Percentiles rank a stretch among this genome's conserved stretches.
Evolutionary conservation across 2,113 vertebrate species (phyloP).

Genomic region (Entelurus aequoreus): DNA sequence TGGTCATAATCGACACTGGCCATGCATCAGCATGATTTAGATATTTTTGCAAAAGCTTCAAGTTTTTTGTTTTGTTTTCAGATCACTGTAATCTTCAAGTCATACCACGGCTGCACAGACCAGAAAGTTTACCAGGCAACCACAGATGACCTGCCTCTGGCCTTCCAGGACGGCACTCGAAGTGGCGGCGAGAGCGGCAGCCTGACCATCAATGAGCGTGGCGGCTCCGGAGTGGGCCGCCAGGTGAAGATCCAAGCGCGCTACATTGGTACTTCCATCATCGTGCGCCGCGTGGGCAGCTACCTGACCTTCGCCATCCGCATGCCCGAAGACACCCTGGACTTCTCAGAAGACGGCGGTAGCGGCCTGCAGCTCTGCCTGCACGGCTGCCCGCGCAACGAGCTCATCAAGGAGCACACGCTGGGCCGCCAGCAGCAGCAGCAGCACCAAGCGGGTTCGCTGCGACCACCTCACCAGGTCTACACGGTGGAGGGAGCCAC

Average conservation of each 20-base stretch:
- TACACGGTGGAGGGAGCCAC: constrained; percentile 76
- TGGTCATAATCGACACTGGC: constrained; percentile 40
- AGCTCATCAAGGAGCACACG: constrained; percentile 79
- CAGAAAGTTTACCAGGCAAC: constrained; percentile 82
- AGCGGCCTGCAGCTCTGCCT: constrained; percentile 76
- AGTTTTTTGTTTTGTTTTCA: constrained; percentile 28
- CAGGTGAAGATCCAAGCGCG: constrained; percentile 77
- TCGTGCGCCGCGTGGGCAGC: constrained; percentile 75
- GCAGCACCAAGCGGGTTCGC: constrained; percentile 45
- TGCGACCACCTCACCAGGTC: constrained; percentile 54
- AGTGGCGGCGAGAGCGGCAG: constrained; percentile 69
- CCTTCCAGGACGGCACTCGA: constrained; percentile 77
- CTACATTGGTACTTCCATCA: constrained; percentile 76
- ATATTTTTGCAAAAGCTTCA: background rate
- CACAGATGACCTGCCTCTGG: constrained; percentile 73
- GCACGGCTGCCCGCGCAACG: constrained; percentile 76
- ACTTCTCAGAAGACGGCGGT: constrained; percentile 64
- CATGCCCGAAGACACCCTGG: constrained; percentile 73
- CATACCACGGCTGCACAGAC: constrained; percentile 74
- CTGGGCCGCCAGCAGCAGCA: constrained; percentile 63
- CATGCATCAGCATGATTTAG: too few relatives aligned
- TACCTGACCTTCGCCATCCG: constrained; percentile 82
- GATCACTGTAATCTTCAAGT: constrained; percentile 82
- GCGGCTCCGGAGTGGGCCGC: constrained; percentile 51
- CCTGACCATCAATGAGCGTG: constrained; percentile 67